phyloP scores from a whole-genome alignment of 2,888 invertebrate genomes.

The Thymelicus sylvestris region DNA sequence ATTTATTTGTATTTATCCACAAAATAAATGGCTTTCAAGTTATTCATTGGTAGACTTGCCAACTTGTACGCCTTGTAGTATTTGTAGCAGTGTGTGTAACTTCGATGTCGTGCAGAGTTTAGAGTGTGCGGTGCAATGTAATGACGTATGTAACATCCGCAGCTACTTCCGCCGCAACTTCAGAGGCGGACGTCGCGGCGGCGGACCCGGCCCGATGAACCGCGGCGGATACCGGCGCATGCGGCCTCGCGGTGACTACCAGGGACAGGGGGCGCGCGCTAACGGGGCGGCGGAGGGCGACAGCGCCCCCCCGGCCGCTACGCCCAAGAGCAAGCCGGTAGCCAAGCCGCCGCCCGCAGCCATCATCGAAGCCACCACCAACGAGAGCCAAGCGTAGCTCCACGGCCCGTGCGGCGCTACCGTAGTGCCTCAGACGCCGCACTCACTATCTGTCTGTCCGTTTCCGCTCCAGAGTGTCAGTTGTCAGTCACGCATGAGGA shows the following conservation, averaged over 20 bases:
- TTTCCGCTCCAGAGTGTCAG: conserved; percentile 69
- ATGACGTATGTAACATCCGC: conserved; percentile 45
- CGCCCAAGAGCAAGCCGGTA: conserved; percentile 64
- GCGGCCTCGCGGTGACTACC: conserved; percentile 69
- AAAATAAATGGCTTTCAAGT: no score
- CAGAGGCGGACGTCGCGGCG: conserved; percentile 87
- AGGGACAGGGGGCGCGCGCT: conserved; percentile 58
- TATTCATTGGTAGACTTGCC: no score
- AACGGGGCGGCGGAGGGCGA: conserved; percentile 58
- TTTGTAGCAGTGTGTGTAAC: no score
- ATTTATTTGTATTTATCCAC: no score
- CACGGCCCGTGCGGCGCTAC: conserved; percentile 59
- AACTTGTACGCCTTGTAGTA: no score
- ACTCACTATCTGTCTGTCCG: conserved; percentile 44
- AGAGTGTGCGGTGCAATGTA: no score
- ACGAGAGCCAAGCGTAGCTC: conserved; percentile 81
- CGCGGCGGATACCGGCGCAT: conserved; percentile 73
- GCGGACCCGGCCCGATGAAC: conserved; percentile 72
- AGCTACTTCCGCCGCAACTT: conserved; percentile 91
- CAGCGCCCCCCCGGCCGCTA: conserved; percentile 53
- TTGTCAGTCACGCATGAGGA: conserved; percentile 55
- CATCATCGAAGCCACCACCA: conserved; percentile 76
- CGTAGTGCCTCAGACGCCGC: conserved; percentile 73
- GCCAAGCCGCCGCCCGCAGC: conserved; percentile 71
- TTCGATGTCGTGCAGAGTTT: no score